Evolutionary conservation across 2,797 vertebrate species (phyloP), one percentile per base, ranked within the genome.

Genomic region (Malurus splendens): DNA sequence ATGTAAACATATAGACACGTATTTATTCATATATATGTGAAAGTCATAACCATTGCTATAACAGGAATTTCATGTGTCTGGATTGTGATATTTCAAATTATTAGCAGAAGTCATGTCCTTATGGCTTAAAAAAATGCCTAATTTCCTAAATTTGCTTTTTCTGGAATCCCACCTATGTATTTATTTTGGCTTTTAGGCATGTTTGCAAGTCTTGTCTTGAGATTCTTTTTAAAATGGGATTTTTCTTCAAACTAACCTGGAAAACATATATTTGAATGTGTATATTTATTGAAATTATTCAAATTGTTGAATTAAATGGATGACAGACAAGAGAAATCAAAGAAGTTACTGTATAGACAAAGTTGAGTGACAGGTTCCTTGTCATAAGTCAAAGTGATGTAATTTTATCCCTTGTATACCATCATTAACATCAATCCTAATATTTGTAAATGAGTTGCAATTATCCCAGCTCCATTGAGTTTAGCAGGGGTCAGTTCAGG

Each of bases 251-350:
- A 62, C 72, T 74, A 79, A 76, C 25, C 30, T 52, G 23, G 51
- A 66, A 65, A 85, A 18, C 10, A 48, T 51, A 55, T 44, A 77
- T 84, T 71, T 89, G 54, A 94, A 93, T 77, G 30, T 89, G n/a
- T 22, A 59, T 60, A 60, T 68, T 39, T 72, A 59, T 82, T 65
- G 12, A 82, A 92, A 79, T 55, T 13, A 82, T 57, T 76, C 48
- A 86, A 84, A 74, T 47, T 67, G 50, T 30, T 73, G 72, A 90
- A 92, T 90, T 92, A 94, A 87, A 77, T 56, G 51, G 39, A 54
- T 82, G 59, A 86, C 59, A 94, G 70, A 76, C 33, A 90, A 94
- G 62, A 93, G 72, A 94, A 89, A 82, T 68, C 32, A 89, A 94
- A 71, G 66, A 90, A 90, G 60, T 85, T 90, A 86, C 44, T 79